phyloP scores from a whole-genome alignment of 2,113 vertebrate genomes.

The Prolemur simus region DNA sequence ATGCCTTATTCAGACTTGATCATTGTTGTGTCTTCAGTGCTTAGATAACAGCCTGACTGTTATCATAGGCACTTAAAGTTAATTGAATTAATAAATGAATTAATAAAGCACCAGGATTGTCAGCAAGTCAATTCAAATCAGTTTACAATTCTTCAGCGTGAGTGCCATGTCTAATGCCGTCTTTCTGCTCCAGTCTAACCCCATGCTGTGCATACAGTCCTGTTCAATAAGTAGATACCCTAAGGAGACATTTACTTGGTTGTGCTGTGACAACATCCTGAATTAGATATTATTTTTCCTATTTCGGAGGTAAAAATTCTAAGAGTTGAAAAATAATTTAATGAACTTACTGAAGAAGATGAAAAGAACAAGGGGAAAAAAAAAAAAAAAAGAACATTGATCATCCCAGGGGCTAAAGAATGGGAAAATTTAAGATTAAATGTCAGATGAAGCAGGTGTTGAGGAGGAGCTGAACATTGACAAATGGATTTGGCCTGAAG shows the following conservation, averaged over 20 bases:
- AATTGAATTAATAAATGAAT: not conserved
- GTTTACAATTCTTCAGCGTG: not conserved
- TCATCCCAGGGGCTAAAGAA: not conserved
- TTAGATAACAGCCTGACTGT: not conserved
- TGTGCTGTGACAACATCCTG: not conserved
- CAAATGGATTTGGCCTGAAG: constrained; percentile 38
- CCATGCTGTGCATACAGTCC: no score
- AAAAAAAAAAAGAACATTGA: not conserved
- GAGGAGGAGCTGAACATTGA: not conserved
- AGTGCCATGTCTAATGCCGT: not conserved
- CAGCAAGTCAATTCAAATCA: not conserved
- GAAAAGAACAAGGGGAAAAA: not conserved
- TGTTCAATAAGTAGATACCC: not conserved
- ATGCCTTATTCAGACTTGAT: not conserved
- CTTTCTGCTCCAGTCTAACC: not conserved
- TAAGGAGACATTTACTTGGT: not conserved
- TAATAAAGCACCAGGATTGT: not conserved
- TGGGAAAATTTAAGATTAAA: not conserved
- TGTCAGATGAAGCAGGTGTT: not conserved
- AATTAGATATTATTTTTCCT: not conserved
- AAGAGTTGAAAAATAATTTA: not conserved
- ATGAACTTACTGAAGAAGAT: not conserved
- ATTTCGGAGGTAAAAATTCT: not conserved
- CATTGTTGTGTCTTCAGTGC: not conserved
- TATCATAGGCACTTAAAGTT: not conserved